Evolutionary conservation across 2,888 invertebrate genomes (phyloP), one percentile per base, ranked within the genome.

Genomic region (Plagodis pulveraria): DNA sequence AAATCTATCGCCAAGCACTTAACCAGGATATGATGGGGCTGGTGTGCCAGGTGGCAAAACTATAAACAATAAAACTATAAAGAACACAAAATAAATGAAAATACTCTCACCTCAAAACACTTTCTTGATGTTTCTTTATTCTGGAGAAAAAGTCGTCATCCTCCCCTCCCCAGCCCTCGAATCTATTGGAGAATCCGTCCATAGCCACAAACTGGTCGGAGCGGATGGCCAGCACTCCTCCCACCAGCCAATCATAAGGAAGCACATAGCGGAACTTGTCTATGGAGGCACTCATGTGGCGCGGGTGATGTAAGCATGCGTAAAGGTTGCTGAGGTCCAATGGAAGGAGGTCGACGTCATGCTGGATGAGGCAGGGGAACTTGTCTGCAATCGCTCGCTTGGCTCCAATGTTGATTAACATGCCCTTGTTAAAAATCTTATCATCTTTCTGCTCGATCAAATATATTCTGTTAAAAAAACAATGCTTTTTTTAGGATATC

Each of bases 311-410:
- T 0, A 95, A 93, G 77, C 98, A 98, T 0, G 95, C 96, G 83
- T 98, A 98, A 53, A 98, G 93, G 86, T 98, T 98, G 53, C 95
- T 94, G 32, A 94, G 93, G 83, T 96, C 96, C 62, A 96, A 87
- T 0, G 98, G 98, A 70, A 99, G 93, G 54, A 98, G 87, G 91
- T 98, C 98, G 34, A 98, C 96, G 81, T 98, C 98, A 77, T 98
- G 98, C 67, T 98, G 95, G 59, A 98, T 95, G 54, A 98, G 95
- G 80, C 98, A 99, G 0, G 95, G 95, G 85, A 94, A 97, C 59
- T 94, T 94, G 62, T 94, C 94, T 61, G 94, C 94, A 6, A 95
- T 93, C 0, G 97, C 97, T 71, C 96, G 95, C 43, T 93, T 89
- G 2, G 96, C 97, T 0, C 98, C 98, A 60, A 97, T 94, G 80